Conservation (phyloP, 2,113 vertebrate genomes). For the Amblyornis subalaris region DNA sequence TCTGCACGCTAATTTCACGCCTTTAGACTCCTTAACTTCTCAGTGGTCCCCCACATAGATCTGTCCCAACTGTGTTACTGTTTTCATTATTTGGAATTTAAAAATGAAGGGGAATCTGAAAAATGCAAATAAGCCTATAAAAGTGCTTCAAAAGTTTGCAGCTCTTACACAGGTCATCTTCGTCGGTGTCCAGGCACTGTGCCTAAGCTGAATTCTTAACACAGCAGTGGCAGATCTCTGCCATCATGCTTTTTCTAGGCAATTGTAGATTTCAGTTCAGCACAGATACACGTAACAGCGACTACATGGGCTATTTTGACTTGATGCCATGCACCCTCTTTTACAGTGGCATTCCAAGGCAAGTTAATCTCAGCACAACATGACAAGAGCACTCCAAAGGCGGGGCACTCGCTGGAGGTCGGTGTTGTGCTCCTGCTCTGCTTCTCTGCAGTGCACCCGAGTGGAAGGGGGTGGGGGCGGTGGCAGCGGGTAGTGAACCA, state of each 20-base stretch:
- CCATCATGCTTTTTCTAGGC: accelerated
- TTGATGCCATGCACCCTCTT: not conserved
- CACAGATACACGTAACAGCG: not conserved
- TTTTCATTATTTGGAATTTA: not conserved
- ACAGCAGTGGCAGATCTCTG: not conserved
- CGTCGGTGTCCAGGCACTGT: too few relatives aligned
- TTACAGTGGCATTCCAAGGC: not conserved
- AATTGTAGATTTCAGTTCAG: not conserved
- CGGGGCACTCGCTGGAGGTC: accelerated
- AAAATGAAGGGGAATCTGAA: not conserved
- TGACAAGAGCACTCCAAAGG: not conserved
- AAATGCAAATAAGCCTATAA: not conserved
- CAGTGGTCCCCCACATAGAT: not conserved
- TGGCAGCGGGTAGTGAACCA: not conserved
- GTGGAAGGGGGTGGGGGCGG: not conserved
- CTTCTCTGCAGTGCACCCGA: not conserved
- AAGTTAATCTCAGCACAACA: not conserved
- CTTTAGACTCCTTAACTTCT: not conserved
- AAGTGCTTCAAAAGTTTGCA: not conserved
- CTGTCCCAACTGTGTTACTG: not conserved
- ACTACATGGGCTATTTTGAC: not conserved
- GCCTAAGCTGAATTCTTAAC: not conserved
- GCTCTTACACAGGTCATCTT: not conserved
- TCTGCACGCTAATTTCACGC: not conserved
- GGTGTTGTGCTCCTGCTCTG: not conserved